Evolutionary conservation across 2,888 invertebrate species (phyloP).

Genomic region (Eubasilissa splendida): DNA sequence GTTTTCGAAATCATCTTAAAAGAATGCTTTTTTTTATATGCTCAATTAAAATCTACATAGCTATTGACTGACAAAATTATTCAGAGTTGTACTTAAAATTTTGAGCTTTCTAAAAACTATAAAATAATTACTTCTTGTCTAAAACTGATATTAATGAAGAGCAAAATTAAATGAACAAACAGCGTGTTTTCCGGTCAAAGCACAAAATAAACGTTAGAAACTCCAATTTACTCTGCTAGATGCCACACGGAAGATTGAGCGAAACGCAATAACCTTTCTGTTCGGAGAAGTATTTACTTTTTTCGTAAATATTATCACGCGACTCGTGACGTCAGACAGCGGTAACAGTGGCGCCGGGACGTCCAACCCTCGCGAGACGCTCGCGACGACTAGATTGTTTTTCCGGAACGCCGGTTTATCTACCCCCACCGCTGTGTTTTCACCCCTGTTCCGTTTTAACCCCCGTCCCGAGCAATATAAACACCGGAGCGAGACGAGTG

Average conservation of each 20-base stretch:
- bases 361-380: constrained; percentile 50
- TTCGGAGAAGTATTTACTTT: constrained; percentile 37
- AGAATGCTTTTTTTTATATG: too few species aligned
- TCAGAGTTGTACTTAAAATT: too few species aligned
- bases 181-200: not conserved
- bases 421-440: constrained; percentile 44
- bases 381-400: constrained; percentile 57
- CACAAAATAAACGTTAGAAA: too few species aligned
- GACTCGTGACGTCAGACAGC: not conserved
- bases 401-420: constrained; percentile 52
- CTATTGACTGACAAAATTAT: too few species aligned
- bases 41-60: too few species aligned
- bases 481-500: constrained; percentile 13
- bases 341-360: constrained; percentile 7
- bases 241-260: not conserved
- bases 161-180: not conserved
- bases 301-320: constrained; percentile 47
- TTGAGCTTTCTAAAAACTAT: too few species aligned
- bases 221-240: too few species aligned
- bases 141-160: too few species aligned
- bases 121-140: too few species aligned
- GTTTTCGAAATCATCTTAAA: constrained; percentile 20
- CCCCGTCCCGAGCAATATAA: constrained; percentile 21
- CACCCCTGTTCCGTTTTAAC: constrained; percentile 17
- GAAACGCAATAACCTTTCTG: not conserved